phyloP scores from a whole-genome alignment of 2,888 invertebrate genomes.

The Dasypogon diadema region DNA sequence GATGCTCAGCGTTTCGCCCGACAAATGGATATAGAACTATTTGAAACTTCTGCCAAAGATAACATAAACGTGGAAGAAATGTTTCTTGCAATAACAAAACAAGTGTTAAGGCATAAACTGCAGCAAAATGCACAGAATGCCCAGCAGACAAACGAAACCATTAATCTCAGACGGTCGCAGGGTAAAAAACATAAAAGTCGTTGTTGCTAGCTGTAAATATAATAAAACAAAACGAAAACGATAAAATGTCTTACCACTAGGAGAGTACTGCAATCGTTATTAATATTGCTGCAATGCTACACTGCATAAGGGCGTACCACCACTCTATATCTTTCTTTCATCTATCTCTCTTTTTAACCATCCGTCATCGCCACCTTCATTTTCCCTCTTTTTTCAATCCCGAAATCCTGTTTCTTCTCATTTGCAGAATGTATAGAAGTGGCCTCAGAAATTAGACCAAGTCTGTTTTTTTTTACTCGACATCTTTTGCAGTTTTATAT shows the following conservation, averaged over 20 bases:
- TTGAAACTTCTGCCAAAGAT: slow-evolving; percentile 99
- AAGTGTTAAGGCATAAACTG: slow-evolving; percentile 68
- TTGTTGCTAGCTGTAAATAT: slow-evolving; percentile 63
- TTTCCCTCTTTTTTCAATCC: slow-evolving; percentile 6
- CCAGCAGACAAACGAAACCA: slow-evolving; percentile 65
- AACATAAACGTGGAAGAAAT: slow-evolving; percentile 99
- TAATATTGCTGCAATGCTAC: background rate
- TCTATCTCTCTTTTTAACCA: too few species aligned
- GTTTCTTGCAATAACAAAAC: slow-evolving; percentile 77
- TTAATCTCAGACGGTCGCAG: slow-evolving; percentile 62
- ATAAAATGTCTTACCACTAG: slow-evolving; percentile 50
- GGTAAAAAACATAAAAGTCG: slow-evolving; percentile 65
- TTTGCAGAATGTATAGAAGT: slow-evolving; percentile 18
- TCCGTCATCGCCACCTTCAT: too few species aligned
- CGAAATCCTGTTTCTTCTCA: slow-evolving; percentile 3
- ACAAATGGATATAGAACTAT: slow-evolving; percentile 96
- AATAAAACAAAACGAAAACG: slow-evolving; percentile 51
- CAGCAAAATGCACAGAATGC: slow-evolving; percentile 66
- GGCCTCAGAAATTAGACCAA: background rate
- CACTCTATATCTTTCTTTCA: too few species aligned
- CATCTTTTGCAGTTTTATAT: slow-evolving; percentile 38
- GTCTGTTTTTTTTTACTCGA: slow-evolving; percentile 32
- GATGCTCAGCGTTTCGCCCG: slow-evolving; percentile 97
- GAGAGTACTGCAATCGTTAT: slow-evolving; percentile 23
- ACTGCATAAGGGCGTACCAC: too few species aligned